These are phyloP conservation scores for Ridgeia piscesae DNA, from an alignment of 1,140 invertebrate species.

Conservation along the genomic window DNA sequence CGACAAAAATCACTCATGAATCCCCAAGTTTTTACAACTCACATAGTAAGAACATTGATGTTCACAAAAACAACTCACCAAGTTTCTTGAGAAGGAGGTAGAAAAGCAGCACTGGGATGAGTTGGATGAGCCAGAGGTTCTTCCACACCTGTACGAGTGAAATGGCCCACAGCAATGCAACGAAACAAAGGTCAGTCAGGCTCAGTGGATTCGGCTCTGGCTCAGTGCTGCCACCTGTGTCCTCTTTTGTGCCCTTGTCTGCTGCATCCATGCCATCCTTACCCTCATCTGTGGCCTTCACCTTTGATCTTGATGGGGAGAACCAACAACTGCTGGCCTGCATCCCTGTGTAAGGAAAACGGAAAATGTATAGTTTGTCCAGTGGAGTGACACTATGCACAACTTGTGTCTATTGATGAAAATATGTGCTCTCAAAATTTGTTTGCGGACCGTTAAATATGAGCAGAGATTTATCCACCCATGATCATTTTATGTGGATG, in stretches of 20 bases:
- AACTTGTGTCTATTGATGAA: too few species aligned
- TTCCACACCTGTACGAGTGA: conserved; percentile 72
- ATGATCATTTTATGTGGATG: too few species aligned
- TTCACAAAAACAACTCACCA: conserved; percentile 55
- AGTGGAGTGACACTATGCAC: too few species aligned
- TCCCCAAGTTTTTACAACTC: too few species aligned
- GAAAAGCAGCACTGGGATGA: conserved; percentile 66
- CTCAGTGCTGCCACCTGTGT: not conserved
- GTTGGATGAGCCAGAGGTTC: conserved; percentile 68
- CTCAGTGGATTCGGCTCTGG: conserved; percentile 25
- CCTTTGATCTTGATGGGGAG: not conserved
- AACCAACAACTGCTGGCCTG: not conserved
- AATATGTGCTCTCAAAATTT: too few species aligned
- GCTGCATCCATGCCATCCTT: not conserved
- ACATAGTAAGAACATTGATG: not conserved
- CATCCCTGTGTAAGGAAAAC: not conserved
- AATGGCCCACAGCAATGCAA: conserved; percentile 70
- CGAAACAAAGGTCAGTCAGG: conserved; percentile 67
- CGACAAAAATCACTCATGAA: too few species aligned
- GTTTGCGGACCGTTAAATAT: too few species aligned
- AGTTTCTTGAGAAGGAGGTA: conserved; percentile 67
- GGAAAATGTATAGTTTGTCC: too few species aligned
- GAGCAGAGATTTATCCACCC: too few species aligned
- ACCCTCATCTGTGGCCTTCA: not conserved
- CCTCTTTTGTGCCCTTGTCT: not conserved